Evolutionary conservation across 2,113 vertebrate species (phyloP), one percentile per base, ranked within the genome.

Genomic region (Elaphurus davidianus): DNA sequence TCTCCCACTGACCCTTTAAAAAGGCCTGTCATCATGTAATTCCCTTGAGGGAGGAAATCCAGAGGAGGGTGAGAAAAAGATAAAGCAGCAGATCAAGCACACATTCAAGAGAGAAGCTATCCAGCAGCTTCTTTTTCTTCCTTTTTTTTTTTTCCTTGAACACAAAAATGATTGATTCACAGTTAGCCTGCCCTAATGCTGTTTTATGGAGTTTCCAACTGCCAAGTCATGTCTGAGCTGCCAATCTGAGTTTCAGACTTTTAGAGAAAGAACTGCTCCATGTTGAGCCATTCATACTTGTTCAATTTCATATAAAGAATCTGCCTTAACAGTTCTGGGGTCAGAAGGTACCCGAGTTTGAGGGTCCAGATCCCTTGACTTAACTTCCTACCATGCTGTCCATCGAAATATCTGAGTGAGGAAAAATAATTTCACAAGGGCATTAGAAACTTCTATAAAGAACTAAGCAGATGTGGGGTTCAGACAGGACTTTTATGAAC

Each of bases 171-270:
- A 97, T 52, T 83, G 78, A 87, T 67, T 91, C 71, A 45, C 23
- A n/a, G n/a, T 78, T 71, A 62, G 30, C 8, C 17, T 95, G 14
- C 50, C 47, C 50, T 90, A 71, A 67, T 55, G 50, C 19, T 40
- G 23, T 94, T 95, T 97, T 90, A 94, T 86, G 90, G 71, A 27
- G 28, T 96, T 93, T 82, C 50, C 90, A 94, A 55, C 27, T 83
- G 60, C 55, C 43, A 62, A 95, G 50, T 96, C 88, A 91, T 94
- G 82, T 91, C 36, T 67, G 78, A 64, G 19, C 60, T 87, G 60
- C 21, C 86, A 88, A 47, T 91, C 55, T 82, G 30, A 94, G 64
- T 55, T 91, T 60, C 55, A 89, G 3, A 86, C 30, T 93, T 91
- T 86, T 36, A 71, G 60, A 91, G 91, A 87, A 94, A 86, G 47